Base-by-base conservation (phyloP, 2,113 vertebrate species). In the Phaetusa simplex region DNA sequence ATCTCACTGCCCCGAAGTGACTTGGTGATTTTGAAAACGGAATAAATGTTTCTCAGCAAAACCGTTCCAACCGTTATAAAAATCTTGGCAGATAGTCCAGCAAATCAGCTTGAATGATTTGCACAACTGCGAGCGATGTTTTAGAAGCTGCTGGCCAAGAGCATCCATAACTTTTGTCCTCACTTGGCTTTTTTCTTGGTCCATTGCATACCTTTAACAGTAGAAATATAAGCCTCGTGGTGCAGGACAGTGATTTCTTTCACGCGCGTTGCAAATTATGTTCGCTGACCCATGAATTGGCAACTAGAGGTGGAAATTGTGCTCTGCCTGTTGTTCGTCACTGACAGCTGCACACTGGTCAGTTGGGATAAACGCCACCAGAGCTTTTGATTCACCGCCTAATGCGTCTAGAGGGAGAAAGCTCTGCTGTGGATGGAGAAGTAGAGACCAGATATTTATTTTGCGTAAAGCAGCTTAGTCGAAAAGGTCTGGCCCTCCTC, bases 141-240 rank as follows among this genome's bases (percentile, higher is more conserved):
- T 92, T 26, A 34, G 78, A 69, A 82, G 82, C 70, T 53, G 58
- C 87, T 80, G 96, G 70, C 87, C 92, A 77, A 94, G 71, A 96
- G 82, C 85, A 82, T 53, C 90, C 95, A 86, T 62, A 66, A 84
- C 85, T 95, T 96, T 92, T 94, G 85, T 92, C 93, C 92, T 92
- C 71, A 3, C 71, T 90, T 90, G 85, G 87, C 93, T 95, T 86
- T 93, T 90, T 70, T 38, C 50, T 85, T 78, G 87, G 52, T 29
- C 71, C 8, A 2, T 23, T 36, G 49, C 62, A 55, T 90, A 40
- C 92, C 85, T 69, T 38, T 58, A 69, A 59, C 18, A 4, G 34
- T 3, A 49, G 89, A 40, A 71, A 34, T 26, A 2, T 1, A 62
- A 86, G 43, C 40, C 67, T 53, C 9, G 42, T 49, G 76, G 79